Conservation (phyloP, 2,113 vertebrate species). For the Sinosuthora webbiana region DNA sequence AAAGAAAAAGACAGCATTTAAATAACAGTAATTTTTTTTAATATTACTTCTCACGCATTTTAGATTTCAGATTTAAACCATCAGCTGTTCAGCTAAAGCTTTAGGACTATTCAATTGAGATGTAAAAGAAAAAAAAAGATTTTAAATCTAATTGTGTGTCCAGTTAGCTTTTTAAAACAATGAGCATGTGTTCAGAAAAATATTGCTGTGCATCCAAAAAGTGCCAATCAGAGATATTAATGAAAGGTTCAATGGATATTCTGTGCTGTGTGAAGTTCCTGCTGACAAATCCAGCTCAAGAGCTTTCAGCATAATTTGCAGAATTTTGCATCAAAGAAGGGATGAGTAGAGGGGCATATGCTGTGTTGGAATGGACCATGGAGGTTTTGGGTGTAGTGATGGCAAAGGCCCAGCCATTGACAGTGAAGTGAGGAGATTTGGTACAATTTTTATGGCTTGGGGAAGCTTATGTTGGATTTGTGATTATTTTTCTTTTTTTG, state of each 20-base stretch:
- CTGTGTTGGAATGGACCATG: background rate
- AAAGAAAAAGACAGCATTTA: background rate
- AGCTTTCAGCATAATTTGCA: background rate
- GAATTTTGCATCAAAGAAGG: background rate
- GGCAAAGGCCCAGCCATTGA: background rate
- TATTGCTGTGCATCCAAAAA: background rate
- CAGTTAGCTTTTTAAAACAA: background rate
- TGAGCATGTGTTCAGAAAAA: background rate
- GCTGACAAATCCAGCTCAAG: background rate
- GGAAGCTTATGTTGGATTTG: background rate
- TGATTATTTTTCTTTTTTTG: background rate
- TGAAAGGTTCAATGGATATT: background rate
- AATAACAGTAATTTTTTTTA: background rate
- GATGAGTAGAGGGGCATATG: rapidly evolving
- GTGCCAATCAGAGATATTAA: background rate
- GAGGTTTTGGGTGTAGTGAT: background rate
- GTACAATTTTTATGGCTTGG: background rate
- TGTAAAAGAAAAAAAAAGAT: background rate
- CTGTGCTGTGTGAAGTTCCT: background rate
- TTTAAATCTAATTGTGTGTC: background rate
- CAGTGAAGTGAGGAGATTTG: background rate
- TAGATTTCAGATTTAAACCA: background rate
- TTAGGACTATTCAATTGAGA: background rate
- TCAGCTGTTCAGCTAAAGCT: background rate
- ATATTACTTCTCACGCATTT: background rate